phyloP scores from a whole-genome alignment of 2,888 invertebrate species.

The Zygothrica quintamaculata region DNA sequence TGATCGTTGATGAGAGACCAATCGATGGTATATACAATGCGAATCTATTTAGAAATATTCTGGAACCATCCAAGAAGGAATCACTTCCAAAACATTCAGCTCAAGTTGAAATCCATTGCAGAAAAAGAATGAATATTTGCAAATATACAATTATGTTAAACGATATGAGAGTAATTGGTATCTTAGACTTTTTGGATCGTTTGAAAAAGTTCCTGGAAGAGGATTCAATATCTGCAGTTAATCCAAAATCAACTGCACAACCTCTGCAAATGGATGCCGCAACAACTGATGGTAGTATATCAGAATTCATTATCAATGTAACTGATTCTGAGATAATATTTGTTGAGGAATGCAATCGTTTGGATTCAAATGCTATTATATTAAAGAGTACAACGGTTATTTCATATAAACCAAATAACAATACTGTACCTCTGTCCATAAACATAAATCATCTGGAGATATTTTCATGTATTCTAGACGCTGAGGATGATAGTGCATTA shows the following conservation, averaged over 20 bases:
- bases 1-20: conserved; percentile 82
- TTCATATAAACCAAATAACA: conserved; percentile 89
- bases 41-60: conserved; percentile 94
- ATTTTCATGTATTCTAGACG: conserved; percentile 95
- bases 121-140: conserved; percentile 88
- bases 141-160: conserved; percentile 95
- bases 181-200: conserved; percentile 96
- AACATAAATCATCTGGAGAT: conserved; percentile 95
- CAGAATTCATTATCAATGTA: conserved; percentile 95
- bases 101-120: conserved; percentile 91
- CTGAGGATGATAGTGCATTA: conserved; percentile 96
- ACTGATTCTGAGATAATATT: conserved; percentile 98
- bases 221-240: conserved; percentile 52
- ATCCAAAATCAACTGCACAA: conserved; percentile 30
- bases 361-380: conserved; percentile 97
- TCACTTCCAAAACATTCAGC: conserved; percentile 85
- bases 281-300: conserved; percentile 33
- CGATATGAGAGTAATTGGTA: conserved; percentile 97
- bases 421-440: conserved; percentile 92
- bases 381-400: conserved; percentile 95
- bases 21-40: conserved; percentile 40
- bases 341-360: conserved; percentile 94
- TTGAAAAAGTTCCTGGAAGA: conserved; percentile 91
- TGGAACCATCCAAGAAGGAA: conserved; percentile 89
- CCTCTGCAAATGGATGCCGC: conserved; percentile 36